Conservation (phyloP, 2,888 invertebrate genomes). For the Nymphalis urticae region DNA sequence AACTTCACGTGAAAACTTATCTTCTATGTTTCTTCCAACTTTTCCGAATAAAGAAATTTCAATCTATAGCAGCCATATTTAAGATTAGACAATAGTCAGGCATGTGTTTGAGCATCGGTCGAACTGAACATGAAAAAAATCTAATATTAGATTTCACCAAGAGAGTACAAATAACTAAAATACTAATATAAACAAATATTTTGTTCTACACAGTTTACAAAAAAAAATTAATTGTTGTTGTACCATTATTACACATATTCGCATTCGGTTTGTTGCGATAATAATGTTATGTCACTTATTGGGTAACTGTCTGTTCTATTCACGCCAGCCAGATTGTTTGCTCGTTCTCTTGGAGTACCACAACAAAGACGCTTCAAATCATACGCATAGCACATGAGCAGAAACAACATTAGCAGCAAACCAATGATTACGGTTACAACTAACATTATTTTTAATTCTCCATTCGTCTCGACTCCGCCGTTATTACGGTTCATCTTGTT, state of each 20-base stretch:
- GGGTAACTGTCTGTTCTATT: conserved; percentile 79
- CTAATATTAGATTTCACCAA: conserved; percentile 19
- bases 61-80: conserved; percentile 6
- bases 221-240: neutral
- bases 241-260: conserved; percentile 64
- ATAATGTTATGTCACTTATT: conserved; percentile 82
- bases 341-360: conserved; percentile 73
- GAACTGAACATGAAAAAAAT: conserved; percentile 9
- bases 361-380: conserved; percentile 85
- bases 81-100: conserved; percentile 1
- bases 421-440: conserved; percentile 83
- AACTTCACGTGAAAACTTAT: conserved; percentile 17
- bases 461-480: conserved; percentile 70
- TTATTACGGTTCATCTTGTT: conserved; percentile 67
- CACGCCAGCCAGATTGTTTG: conserved; percentile 64
- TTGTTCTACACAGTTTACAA: too few relatives aligned
- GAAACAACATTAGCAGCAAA: conserved; percentile 81
- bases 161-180: conserved; percentile 25
- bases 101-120: neutral
- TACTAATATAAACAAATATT: too few relatives aligned
- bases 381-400: conserved; percentile 85
- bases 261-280: conserved; percentile 83
- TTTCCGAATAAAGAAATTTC: conserved; percentile 6
- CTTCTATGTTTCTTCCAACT: conserved; percentile 18
- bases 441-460: conserved; percentile 81